phyloP scores from a whole-genome alignment of 53 echinoderm and acorn worm genomes.

The Henricia sp. region DNA sequence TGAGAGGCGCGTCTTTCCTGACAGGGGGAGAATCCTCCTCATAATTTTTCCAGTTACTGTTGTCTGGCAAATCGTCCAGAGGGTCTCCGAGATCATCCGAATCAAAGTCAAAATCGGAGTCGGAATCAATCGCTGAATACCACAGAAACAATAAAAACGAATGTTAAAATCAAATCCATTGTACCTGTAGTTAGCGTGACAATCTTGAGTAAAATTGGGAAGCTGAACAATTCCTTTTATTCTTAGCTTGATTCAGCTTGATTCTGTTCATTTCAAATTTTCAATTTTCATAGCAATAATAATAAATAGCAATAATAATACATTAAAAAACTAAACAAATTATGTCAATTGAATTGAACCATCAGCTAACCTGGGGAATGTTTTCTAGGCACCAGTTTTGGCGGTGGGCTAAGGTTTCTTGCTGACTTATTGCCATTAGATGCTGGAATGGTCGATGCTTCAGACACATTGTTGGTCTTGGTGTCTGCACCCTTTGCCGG shows the following conservation, averaged over 20 bases:
- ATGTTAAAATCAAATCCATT: too few species aligned
- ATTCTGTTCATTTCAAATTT: too few species aligned
- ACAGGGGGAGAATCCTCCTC: slow-evolving; percentile 15
- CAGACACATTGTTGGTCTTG: slow-evolving; percentile 4
- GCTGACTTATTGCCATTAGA: slow-evolving; percentile 35
- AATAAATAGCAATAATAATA: too few species aligned
- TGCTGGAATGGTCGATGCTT: slow-evolving; percentile 1
- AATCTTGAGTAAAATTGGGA: too few species aligned
- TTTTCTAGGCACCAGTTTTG: slow-evolving; percentile 29
- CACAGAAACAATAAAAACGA: too few species aligned
- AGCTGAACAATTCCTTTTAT: too few species aligned
- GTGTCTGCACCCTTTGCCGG: neutral
- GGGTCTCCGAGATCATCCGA: slow-evolving; percentile 35
- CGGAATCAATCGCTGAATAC: slow-evolving; percentile 22
- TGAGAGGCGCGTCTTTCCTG: neutral
- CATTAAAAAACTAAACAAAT: neutral
- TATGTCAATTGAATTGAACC: neutral
- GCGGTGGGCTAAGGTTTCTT: slow-evolving; percentile 5
- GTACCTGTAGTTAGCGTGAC: too few species aligned
- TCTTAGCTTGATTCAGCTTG: too few species aligned
- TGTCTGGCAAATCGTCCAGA: slow-evolving; percentile 41
- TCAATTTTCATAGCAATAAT: neutral
- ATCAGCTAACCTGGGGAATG: slow-evolving; percentile 1
- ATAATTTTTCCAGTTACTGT: neutral
- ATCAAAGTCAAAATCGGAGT: slow-evolving; percentile 48